Evolutionary conservation across 2,113 vertebrate genomes (phyloP).

Genomic region (Alces alces): DNA sequence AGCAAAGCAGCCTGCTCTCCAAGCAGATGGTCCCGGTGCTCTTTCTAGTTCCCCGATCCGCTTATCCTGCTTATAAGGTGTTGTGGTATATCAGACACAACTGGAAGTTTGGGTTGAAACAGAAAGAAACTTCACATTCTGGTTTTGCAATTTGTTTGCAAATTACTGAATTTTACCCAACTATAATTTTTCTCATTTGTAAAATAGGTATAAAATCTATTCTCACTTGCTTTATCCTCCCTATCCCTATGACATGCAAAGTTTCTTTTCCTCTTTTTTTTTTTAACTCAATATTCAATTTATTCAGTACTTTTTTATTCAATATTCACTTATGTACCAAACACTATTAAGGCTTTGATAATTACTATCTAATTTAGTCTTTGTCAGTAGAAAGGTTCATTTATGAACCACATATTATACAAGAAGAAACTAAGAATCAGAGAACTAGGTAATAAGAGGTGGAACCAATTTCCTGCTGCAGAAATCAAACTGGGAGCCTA

Average conservation of each 20-base stretch:
- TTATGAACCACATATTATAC: neutral
- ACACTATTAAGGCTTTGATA: neutral
- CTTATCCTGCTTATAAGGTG: neutral
- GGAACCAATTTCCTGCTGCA: neutral
- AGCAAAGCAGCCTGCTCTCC: neutral
- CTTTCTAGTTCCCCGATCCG: neutral
- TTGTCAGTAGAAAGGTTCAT: neutral
- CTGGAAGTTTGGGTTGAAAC: neutral
- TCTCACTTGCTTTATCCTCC: neutral
- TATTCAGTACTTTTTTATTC: neutral
- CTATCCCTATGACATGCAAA: neutral
- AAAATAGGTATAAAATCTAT: neutral
- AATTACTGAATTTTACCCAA: neutral
- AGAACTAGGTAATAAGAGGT: neutral
- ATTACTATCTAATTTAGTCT: neutral
- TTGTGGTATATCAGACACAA: accelerated
- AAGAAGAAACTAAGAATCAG: neutral
- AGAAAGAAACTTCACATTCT: neutral
- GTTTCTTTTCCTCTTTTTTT: neutral
- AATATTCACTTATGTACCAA: neutral
- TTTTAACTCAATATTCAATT: neutral
- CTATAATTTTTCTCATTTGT: neutral
- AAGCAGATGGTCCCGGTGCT: neutral
- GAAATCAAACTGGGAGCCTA: neutral
- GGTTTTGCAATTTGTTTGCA: neutral